Conservation (phyloP, 2,113 vertebrate genomes). For the Coregonus clupeaformis region DNA sequence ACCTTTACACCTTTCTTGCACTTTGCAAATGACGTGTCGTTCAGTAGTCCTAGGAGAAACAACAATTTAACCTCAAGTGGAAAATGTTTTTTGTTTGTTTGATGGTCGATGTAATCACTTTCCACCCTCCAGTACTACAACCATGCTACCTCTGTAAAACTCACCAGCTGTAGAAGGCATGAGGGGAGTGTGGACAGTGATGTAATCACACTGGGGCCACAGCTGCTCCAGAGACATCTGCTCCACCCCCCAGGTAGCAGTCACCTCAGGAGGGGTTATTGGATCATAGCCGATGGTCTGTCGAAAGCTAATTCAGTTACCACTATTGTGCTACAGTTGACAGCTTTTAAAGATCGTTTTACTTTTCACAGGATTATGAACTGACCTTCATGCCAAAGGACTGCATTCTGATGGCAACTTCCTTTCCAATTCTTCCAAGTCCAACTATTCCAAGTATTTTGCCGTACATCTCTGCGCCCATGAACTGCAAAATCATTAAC, state of each 20-base stretch:
- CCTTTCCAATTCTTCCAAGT: slow-evolving; percentile 94
- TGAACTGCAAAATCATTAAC: slow-evolving; percentile 81
- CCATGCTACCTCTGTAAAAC: background rate
- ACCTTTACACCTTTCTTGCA: slow-evolving; percentile 93
- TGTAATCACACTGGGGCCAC: slow-evolving; percentile 93
- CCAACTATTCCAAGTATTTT: slow-evolving; percentile 94
- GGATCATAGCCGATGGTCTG: slow-evolving; percentile 96
- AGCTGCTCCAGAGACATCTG: slow-evolving; percentile 90
- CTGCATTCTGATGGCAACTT: slow-evolving; percentile 93
- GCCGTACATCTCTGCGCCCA: slow-evolving; percentile 89
- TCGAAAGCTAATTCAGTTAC: slow-evolving; percentile 4
- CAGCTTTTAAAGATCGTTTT: background rate
- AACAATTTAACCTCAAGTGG: too few species aligned
- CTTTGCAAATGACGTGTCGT: slow-evolving; percentile 83
- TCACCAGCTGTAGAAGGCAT: slow-evolving; percentile 91
- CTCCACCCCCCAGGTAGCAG: slow-evolving; percentile 86
- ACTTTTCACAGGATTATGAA: background rate
- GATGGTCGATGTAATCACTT: background rate
- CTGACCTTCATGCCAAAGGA: slow-evolving; percentile 95
- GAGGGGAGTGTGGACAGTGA: slow-evolving; percentile 93
- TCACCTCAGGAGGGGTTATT: slow-evolving; percentile 82
- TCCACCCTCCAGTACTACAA: background rate
- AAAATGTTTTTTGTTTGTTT: background rate
- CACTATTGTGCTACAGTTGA: background rate
- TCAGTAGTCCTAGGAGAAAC: slow-evolving; percentile 80